Conservation (phyloP, 1,140 invertebrate genomes). For the Drosophila littoralis region DNA sequence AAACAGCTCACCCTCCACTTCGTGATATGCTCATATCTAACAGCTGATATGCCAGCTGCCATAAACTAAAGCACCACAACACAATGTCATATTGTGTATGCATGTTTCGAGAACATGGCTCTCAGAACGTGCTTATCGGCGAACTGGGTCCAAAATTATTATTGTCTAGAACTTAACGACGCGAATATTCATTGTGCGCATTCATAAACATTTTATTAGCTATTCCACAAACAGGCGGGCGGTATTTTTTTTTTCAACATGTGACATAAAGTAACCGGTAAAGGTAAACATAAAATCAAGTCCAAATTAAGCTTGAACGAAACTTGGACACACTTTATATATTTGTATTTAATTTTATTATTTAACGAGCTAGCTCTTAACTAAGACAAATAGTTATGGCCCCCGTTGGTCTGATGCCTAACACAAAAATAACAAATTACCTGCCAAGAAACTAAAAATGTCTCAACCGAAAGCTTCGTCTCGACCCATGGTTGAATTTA, state of each 20-base stretch:
- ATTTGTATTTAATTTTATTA: neutral
- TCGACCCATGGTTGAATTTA: too few relatives aligned
- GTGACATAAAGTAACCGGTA: slow-evolving; percentile 21
- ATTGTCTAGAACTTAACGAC: slow-evolving; percentile 14
- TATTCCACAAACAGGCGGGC: slow-evolving; percentile 25
- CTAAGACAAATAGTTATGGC: neutral
- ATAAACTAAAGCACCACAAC: neutral
- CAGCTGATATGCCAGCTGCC: slow-evolving; percentile 31
- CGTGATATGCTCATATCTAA: slow-evolving; percentile 18
- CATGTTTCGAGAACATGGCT: slow-evolving; percentile 17
- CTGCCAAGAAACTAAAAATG: neutral
- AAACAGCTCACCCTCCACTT: neutral
- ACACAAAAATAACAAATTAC: too few relatives aligned
- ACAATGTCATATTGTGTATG: slow-evolving; percentile 16
- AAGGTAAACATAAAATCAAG: slow-evolving; percentile 7
- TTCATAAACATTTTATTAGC: slow-evolving; percentile 58
- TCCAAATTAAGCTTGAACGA: neutral
- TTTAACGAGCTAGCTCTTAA: neutral
- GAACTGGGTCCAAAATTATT: slow-evolving; percentile 28
- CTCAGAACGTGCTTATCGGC: slow-evolving; percentile 62
- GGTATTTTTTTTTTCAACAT: slow-evolving; percentile 17
- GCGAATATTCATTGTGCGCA: slow-evolving; percentile 47
- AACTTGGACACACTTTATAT: slow-evolving; percentile 14
- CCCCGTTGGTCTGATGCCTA: too few relatives aligned
- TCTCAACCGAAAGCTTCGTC: too few relatives aligned